Evolutionary conservation across 53 echinoderm and acorn worm genomes (phyloP), one percentile per base, ranked within the genome.

Genomic region (Arbacia lixula): DNA sequence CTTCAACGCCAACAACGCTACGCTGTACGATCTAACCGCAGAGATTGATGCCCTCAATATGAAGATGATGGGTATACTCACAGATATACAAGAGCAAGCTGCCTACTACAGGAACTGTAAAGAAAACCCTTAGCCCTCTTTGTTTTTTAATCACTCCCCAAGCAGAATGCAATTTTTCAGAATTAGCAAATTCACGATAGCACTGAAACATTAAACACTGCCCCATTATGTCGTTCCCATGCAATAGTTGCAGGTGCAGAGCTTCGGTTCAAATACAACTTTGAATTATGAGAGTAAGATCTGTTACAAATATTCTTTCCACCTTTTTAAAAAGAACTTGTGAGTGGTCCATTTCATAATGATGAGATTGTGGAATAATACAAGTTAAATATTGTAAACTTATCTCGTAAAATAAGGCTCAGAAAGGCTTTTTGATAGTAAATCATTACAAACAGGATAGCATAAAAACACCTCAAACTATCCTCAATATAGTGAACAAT

Each of bases 81-180:
- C 11, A 11, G 40, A 85, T 36, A 92, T 95, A 46, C 92, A 95
- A 86, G 36, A 62, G 3, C 77, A 68, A 24, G 86, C 92, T 0
- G 61, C 84, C 0, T 69, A 72, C 21, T 95, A 95, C 79, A 85
- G 92, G 67, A 87, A 53, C 33, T 95, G 95, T 61, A 79, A 88
- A 49, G 87, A 81, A 25, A 40, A 37, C 25, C 60, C 60, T 60
- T 27, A 6, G 30, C 5, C 6, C 20, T 46, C 8, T 46, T 46
- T 14, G 14, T 46, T 8, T 46, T 46, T 46, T 46, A 14, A 46
- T 46, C 8, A 46, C 8, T 8, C 14, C 58, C n/a, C 58, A 57
- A 57, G 58, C 5, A 17, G 19, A 57, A 12, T 17, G 5, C 58
- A 57, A 57, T 14, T 46, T 46, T 10, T 10, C 46, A 10, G 8